Evolutionary conservation across 2,888 invertebrate species (phyloP), one percentile per base, ranked within the genome.

Genomic region (Phengaris alcon): DNA sequence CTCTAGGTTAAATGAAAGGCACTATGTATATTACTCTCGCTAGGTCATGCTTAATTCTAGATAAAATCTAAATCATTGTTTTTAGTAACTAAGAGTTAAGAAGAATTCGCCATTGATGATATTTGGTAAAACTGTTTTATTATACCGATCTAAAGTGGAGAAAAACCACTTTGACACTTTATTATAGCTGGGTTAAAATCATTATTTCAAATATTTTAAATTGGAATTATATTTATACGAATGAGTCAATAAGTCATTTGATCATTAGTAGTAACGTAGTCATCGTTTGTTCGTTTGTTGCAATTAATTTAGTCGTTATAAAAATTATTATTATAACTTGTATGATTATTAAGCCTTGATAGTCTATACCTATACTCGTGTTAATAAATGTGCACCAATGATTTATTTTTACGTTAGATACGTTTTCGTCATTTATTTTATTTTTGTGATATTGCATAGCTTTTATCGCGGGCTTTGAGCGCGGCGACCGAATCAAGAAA

Each of bases 1-100:
- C 35, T 35, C 52, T 72, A 72, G 72, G 72, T 72, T 72, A 72
- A 72, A 72, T 54, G 72, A 72, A 72, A 72, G 72, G 51, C 72
- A 54, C 35, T 52, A 35, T 1, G 35, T 35, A 54, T 52, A 44
- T 68, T 68, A 35, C 46, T 44, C 68, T 68, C 54, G 72, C 44
- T 72, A 72, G 72, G 72, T 72, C 52, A 52, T 13, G 54, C 54
- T 22, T 12, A 35, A 54, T 72, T 15, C 51, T 22, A 72, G 52
- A 72, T 51, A 22, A 52, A 44, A 54, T 54, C 35, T 15, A 22
- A 52, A 15, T 46, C 22, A 10, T 70, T 51, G 35, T 72, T 72
- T 52, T 72, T 13, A 22, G 13, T 12, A 69, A 22, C 48, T 22
- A 12, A 15, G 51, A 70, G 22, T 12, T 35, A 35, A 12, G 6